Evolutionary conservation across 2,888 invertebrate species (phyloP).

Genomic region (Rhorus exstirpatorius): DNA sequence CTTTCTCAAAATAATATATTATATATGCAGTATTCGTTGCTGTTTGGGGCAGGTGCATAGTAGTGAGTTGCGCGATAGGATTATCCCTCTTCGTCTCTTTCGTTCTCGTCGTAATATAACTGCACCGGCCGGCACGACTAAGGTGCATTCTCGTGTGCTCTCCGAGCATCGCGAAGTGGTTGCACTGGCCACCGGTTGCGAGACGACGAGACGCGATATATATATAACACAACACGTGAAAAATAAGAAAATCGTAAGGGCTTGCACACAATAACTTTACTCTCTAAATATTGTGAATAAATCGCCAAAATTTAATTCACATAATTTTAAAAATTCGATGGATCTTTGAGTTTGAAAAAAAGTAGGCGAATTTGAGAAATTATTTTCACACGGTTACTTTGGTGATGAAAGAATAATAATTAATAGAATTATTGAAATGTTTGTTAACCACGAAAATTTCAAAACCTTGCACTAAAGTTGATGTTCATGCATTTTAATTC

Average conservation of each 20-base stretch:
- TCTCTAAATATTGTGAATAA: not conserved
- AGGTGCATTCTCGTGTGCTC: conserved; percentile 54
- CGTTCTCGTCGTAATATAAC: conserved; percentile 36
- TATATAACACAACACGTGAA: conserved; percentile 41
- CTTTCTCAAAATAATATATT: not conserved
- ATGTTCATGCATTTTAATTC: too few relatives aligned
- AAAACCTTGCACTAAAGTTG: too few relatives aligned
- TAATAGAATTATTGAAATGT: too few relatives aligned
- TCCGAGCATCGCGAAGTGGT: conserved; percentile 61
- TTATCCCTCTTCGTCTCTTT: conserved; percentile 56
- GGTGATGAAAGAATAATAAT: too few relatives aligned
- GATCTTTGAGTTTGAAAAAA: too few relatives aligned
- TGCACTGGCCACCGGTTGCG: conserved; percentile 65
- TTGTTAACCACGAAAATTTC: too few relatives aligned
- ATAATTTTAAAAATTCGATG: not conserved
- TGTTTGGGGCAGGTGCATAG: conserved; percentile 65
- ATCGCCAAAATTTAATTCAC: not conserved
- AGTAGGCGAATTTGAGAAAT: too few relatives aligned
- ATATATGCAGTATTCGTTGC: conserved; percentile 27
- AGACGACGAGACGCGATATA: conserved; percentile 57
- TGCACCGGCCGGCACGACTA: conserved; percentile 61
- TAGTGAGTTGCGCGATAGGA: conserved; percentile 48
- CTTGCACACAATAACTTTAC: conserved; percentile 48
- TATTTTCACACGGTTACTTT: too few relatives aligned
- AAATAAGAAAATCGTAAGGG: conserved; percentile 51